Evolutionary conservation across 2,113 vertebrate genomes (phyloP).

Genomic region (Sebastes schlegelii): DNA sequence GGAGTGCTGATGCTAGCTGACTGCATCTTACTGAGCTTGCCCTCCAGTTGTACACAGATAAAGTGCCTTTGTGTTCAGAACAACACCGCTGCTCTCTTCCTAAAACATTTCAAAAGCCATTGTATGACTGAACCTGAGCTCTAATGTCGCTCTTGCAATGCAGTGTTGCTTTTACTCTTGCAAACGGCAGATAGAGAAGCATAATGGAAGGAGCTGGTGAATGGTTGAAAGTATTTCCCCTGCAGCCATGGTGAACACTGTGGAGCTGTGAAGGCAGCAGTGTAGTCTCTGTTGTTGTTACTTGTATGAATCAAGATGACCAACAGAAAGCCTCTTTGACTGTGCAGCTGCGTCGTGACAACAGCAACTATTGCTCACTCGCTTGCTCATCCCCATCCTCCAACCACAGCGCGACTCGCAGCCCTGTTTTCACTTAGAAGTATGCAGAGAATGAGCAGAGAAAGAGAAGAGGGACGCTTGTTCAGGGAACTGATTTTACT

Average conservation of each 20-base stretch:
- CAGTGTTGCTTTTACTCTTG: neutral
- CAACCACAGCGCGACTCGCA: slow-evolving; percentile 31
- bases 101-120: slow-evolving; percentile 19
- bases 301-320: slow-evolving; percentile 25
- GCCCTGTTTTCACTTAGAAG: slow-evolving; percentile 22
- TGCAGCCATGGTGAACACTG: slow-evolving; percentile 58
- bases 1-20: neutral
- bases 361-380: slow-evolving; percentile 55
- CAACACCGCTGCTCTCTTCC: neutral
- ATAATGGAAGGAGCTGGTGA: slow-evolving; percentile 20
- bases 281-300: slow-evolving; percentile 29
- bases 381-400: slow-evolving; percentile 33
- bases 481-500: neutral
- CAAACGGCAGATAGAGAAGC: neutral
- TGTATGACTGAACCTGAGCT: slow-evolving; percentile 15
- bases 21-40: neutral
- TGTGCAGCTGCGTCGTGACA: slow-evolving; percentile 72
- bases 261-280: slow-evolving; percentile 35
- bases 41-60: neutral
- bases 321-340: slow-evolving; percentile 78
- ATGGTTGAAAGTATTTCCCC: slow-evolving; percentile 43
- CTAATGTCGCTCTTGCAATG: neutral
- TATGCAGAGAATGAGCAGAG: slow-evolving; percentile 30
- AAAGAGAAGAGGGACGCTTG: neutral
- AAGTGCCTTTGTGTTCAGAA: slow-evolving; percentile 24